phyloP scores from a whole-genome alignment of 2,113 vertebrate species.

The Hippocampus comes region DNA sequence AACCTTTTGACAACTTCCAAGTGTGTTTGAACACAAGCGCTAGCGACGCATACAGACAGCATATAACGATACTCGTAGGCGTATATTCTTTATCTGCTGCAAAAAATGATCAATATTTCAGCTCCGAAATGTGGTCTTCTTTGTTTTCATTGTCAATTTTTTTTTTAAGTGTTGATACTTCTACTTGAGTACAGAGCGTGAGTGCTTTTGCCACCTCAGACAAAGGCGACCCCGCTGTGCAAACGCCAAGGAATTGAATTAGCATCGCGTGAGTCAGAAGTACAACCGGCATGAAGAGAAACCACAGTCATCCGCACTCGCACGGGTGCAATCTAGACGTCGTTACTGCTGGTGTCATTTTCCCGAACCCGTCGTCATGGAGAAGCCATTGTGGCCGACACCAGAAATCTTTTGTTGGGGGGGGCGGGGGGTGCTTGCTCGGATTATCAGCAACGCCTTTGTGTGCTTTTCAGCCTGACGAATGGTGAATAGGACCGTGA shows the following conservation, averaged over 20 bases:
- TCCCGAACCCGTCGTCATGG: background rate
- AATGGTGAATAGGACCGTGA: background rate
- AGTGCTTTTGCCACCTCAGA: too few relatives aligned
- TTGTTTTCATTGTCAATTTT: too few relatives aligned
- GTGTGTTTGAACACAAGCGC: too few relatives aligned
- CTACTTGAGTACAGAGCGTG: too few relatives aligned
- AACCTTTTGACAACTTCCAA: too few relatives aligned
- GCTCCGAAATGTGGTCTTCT: too few relatives aligned
- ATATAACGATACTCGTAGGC: too few relatives aligned
- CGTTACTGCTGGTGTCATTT: slow-evolving; percentile 10
- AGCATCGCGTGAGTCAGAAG: background rate
- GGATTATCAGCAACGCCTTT: background rate
- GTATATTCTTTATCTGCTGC: too few relatives aligned
- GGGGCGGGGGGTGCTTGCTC: too few relatives aligned
- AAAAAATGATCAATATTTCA: too few relatives aligned
- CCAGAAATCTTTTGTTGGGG: slow-evolving; percentile 11
- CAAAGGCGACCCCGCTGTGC: background rate
- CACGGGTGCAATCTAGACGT: slow-evolving; percentile 6
- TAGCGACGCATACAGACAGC: too few relatives aligned
- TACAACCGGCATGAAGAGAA: background rate
- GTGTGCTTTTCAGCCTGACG: background rate
- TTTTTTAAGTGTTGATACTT: too few relatives aligned
- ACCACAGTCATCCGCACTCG: background rate
- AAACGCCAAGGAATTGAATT: background rate
- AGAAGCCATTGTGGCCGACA: slow-evolving; percentile 17